Evolutionary conservation across 2,797 vertebrate genomes (phyloP).

Genomic region (Sebastiscus tertius): DNA sequence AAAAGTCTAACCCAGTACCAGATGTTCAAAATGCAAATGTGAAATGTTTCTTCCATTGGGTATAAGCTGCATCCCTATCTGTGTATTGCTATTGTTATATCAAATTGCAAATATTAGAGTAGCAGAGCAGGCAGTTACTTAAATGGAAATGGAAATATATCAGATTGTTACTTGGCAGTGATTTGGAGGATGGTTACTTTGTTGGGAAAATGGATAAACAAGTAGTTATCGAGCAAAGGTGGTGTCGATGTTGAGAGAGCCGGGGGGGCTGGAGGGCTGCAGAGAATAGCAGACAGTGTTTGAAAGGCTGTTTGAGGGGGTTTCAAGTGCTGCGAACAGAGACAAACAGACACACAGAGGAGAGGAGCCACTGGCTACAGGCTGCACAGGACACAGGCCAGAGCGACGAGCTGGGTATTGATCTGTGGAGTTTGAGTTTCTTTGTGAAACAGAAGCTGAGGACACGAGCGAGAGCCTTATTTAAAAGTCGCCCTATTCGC

Average conservation of each 20-base stretch:
- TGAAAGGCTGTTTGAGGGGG: slow-evolving; percentile 44
- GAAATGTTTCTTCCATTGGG: background rate
- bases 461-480: slow-evolving; percentile 68
- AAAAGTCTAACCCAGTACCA: background rate
- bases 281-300: slow-evolving; percentile 41
- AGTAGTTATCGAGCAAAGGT: slow-evolving; percentile 42
- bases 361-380: slow-evolving; percentile 56
- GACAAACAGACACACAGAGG: slow-evolving; percentile 44
- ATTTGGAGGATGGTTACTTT: slow-evolving; percentile 20
- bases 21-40: slow-evolving; percentile 11
- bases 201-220: slow-evolving; percentile 45
- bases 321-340: slow-evolving; percentile 43
- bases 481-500: slow-evolving; percentile 78
- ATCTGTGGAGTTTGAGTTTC: slow-evolving; percentile 77
- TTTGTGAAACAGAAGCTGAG: slow-evolving; percentile 78
- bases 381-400: slow-evolving; percentile 50
- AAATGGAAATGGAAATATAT: slow-evolving; percentile 12
- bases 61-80: background rate
- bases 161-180: slow-evolving; percentile 14
- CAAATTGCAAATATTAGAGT: background rate
- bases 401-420: slow-evolving; percentile 64
- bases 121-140: slow-evolving; percentile 10
- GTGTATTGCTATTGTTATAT: background rate
- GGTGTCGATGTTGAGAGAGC: slow-evolving; percentile 32
- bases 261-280: background rate